Evolutionary conservation across 1,140 invertebrate genomes (phyloP).

Genomic region (Zophobas morio): DNA sequence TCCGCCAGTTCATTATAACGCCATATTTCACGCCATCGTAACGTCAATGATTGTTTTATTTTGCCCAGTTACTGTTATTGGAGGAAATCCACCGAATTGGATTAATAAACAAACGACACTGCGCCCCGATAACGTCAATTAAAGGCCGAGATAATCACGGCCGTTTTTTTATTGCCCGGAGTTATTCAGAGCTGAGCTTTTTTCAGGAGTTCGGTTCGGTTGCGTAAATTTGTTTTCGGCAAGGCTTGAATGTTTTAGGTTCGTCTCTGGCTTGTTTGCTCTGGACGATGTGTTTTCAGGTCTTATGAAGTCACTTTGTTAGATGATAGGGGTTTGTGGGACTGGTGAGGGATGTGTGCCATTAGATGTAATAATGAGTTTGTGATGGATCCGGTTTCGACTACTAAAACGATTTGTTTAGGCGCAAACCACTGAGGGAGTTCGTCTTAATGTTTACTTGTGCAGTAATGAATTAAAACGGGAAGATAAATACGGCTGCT

Average conservation of each 20-base stretch:
- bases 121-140: background rate
- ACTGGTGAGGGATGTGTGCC: too few relatives aligned
- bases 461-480: too few relatives aligned
- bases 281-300: background rate
- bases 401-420: too few relatives aligned
- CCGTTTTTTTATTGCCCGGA: constrained; percentile 1
- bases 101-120: constrained; percentile 15
- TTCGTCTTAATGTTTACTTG: too few relatives aligned
- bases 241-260: background rate
- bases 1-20: constrained; percentile 31
- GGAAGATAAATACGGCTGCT: too few relatives aligned
- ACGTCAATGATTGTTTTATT: constrained; percentile 24
- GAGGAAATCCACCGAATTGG: background rate
- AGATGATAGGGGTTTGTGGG: background rate
- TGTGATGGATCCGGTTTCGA: too few relatives aligned
- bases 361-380: too few relatives aligned
- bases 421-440: too few relatives aligned
- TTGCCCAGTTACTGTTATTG: constrained; percentile 2
- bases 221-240: background rate
- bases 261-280: background rate
- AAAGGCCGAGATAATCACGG: constrained; percentile 16
- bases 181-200: background rate
- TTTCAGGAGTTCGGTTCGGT: background rate
- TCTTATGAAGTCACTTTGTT: background rate
- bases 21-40: constrained; percentile 13